Percentiles rank a stretch among this genome's conserved stretches.
Evolutionary conservation across 2,888 invertebrate genomes (phyloP).

Genomic region (Hemicrepidius hirtus): DNA sequence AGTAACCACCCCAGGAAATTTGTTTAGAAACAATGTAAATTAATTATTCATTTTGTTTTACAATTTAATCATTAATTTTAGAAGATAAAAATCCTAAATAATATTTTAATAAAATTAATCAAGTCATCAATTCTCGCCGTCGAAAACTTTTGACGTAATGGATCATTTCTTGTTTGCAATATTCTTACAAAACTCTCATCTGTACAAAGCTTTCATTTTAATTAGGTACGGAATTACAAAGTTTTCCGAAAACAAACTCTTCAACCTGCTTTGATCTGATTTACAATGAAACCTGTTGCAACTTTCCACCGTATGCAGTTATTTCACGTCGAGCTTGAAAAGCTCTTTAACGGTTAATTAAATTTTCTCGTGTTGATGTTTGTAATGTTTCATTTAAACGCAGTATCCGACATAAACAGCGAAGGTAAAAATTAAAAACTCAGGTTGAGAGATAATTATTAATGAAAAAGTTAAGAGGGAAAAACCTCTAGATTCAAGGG

Average conservation of each 20-base stretch:
- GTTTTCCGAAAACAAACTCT: neutral
- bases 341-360: neutral
- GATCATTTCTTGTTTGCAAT: too few species aligned
- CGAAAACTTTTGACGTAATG: too few species aligned
- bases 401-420: neutral
- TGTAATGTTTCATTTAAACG: neutral
- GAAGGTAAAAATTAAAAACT: conserved; percentile 18
- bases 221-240: neutral
- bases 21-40: too few species aligned
- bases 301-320: neutral
- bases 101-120: too few species aligned
- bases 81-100: too few species aligned
- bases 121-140: too few species aligned
- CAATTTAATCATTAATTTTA: too few species aligned
- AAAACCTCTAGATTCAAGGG: neutral
- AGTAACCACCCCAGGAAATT: too few species aligned
- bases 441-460: conserved; percentile 7
- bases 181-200: too few species aligned
- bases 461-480: conserved; percentile 8
- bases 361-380: neutral
- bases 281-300: conserved; percentile 29
- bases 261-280: conserved; percentile 7
- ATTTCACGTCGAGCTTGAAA: neutral
- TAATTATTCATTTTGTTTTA: too few species aligned
- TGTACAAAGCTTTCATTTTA: too few species aligned